Evolutionary conservation across 2,113 vertebrate genomes (phyloP), one percentile per base, ranked within the genome.

Genomic region (Rattus rattus): DNA sequence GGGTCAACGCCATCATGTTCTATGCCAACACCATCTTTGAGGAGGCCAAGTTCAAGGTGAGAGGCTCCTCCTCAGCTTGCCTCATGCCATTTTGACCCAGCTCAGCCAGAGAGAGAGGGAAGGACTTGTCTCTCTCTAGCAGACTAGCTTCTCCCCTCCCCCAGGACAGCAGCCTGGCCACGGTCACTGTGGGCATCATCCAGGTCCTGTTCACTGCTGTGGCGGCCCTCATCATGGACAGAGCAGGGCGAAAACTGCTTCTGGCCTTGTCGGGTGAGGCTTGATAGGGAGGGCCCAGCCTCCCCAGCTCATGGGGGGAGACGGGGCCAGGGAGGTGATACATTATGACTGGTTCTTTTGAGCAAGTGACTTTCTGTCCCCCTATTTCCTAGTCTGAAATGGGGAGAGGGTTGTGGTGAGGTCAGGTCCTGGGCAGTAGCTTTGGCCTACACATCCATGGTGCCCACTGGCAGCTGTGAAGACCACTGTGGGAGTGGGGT

Each of bases 1-100:
- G 99, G 24, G 99, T 99, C 98, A 99, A 99, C 1, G 99, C 99
- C 30, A 98, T 99, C 97, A 99, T 99, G 99, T 99, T 99, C 98
- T 99, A 99, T 11, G 99, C 99, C 0, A 98, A 99, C 97, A 99
- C 97, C 76, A 99, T 99, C 88, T 99, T 99, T 76, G 98, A 99
- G 93, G 98, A 99, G 77, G 99, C 99, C 24, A 97, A 99, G 94
- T 99, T 99, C 95, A 98, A 99, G 99, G 99, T 99, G 97, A 89
- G 81, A 67, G 52, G 67, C 49, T 61, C 67, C 86, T 30, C 33
- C 59, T 90, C 0, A 0, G 2, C 39, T 90, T 69, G 39, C 80
- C 61, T 63, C 56, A 11, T 3, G 16, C 26, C 12, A 7, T 6
- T 1, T 7, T 49, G 36, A 72, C 86, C 43, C 4, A 36, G 87